phyloP scores from a whole-genome alignment of 2,113 vertebrate genomes.

The Microtus montanus region DNA sequence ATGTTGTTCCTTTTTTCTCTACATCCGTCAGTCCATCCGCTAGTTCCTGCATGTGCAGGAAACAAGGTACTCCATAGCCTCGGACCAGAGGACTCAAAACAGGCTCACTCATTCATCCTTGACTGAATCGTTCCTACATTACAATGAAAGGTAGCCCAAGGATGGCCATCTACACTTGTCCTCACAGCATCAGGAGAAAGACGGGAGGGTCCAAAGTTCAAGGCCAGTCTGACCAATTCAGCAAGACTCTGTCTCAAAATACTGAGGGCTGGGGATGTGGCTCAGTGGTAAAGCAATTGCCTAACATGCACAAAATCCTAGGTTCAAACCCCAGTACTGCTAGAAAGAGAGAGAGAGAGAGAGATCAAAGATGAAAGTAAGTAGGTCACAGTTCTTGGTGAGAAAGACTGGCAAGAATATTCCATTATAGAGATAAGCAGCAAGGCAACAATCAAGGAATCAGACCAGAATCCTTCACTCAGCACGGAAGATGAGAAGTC shows the following conservation, averaged over 20 bases:
- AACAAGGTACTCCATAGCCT: not conserved
- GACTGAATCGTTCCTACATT: not conserved
- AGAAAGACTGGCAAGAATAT: not conserved
- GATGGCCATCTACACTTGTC: no score
- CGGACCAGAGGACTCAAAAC: conserved; percentile 6
- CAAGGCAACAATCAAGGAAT: not conserved
- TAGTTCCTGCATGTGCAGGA: not conserved
- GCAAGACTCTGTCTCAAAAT: not conserved
- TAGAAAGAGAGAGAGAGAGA: no score
- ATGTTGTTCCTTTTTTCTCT: not conserved
- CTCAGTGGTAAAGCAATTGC: not conserved
- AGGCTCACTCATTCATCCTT: not conserved
- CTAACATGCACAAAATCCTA: not conserved
- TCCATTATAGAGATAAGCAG: not conserved
- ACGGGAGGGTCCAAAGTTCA: not conserved
- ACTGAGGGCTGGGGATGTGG: not conserved
- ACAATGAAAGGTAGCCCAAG: not conserved
- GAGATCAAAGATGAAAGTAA: no score
- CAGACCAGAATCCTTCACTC: not conserved
- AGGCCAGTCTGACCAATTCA: not conserved
- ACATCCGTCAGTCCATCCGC: not conserved
- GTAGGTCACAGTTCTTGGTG: no score
- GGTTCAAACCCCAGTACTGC: not conserved
- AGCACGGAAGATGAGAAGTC: not conserved
- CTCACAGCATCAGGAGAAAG: not conserved